These are phyloP conservation scores for Microctonus aethiopoides DNA, from an alignment of 2,888 invertebrate species.

Conservation along the genomic window DNA sequence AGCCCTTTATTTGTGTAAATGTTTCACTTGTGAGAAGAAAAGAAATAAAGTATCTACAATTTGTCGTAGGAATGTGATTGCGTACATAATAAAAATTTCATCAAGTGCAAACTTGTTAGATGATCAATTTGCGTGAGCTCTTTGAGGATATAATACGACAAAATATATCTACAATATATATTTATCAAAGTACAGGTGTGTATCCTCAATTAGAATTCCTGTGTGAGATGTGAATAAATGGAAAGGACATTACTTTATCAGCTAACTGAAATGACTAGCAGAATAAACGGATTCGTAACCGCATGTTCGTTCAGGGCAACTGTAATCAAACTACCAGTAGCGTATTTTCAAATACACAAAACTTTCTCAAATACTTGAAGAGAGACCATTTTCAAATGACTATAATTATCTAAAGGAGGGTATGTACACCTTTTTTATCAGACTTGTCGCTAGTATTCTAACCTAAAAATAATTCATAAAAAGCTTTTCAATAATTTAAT, in stretches of 20 bases:
- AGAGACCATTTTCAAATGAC: slow-evolving; percentile 12
- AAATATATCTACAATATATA: not conserved
- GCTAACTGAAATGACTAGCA: slow-evolving; percentile 10
- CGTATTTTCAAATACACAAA: not conserved
- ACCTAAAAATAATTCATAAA: not conserved
- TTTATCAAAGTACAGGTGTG: not conserved
- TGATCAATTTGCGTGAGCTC: not conserved
- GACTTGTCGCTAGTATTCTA: not conserved
- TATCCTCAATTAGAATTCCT: slow-evolving; percentile 10
- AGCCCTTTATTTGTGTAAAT: not conserved
- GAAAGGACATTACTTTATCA: not conserved
- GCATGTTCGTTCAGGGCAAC: slow-evolving; percentile 14
- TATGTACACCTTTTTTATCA: not conserved
- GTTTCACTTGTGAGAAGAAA: not conserved
- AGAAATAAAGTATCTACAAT: not conserved
- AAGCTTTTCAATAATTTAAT: not conserved
- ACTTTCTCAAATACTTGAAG: slow-evolving; percentile 12
- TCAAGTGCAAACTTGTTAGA: no score
- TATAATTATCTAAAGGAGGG: slow-evolving; percentile 11
- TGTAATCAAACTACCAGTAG: slow-evolving; percentile 22
- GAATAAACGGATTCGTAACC: slow-evolving; percentile 15
- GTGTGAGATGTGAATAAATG: slow-evolving; percentile 5
- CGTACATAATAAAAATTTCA: no score
- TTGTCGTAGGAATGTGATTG: not conserved
- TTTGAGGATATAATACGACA: not conserved